Conservation (phyloP, 2,888 invertebrate species). For the Nezara viridula region DNA sequence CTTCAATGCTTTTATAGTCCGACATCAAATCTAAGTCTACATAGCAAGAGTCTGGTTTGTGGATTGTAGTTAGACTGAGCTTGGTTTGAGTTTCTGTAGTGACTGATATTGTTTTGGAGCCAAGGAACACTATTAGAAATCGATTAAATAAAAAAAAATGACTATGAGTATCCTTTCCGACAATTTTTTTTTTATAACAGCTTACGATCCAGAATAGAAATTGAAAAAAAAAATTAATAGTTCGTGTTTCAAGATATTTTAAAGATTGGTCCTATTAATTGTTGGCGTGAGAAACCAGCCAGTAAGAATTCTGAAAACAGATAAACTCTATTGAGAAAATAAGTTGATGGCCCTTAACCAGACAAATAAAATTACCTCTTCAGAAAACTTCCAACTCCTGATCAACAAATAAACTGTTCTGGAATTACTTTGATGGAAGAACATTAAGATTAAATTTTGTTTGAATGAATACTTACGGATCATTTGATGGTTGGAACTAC, state of each 20-base stretch:
- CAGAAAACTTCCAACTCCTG: background rate
- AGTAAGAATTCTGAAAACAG: background rate
- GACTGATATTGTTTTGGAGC: background rate
- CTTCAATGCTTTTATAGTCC: conserved; percentile 57
- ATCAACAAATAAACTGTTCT: background rate
- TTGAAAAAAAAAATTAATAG: too few relatives aligned
- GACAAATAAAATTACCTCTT: background rate
- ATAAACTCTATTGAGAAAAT: background rate
- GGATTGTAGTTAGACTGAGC: conserved; percentile 3
- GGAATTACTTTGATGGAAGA: background rate
- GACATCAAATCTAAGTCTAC: conserved; percentile 41
- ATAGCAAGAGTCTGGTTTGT: background rate
- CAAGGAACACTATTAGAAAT: background rate
- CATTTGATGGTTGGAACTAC: background rate
- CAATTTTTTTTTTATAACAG: too few relatives aligned
- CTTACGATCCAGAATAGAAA: too few relatives aligned
- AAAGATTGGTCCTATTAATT: background rate
- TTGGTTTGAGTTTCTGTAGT: conserved; percentile 15
- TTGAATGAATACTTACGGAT: background rate
- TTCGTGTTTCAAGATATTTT: background rate
- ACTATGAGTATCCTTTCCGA: background rate
- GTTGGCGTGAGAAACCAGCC: background rate
- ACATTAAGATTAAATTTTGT: background rate
- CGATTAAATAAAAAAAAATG: background rate
- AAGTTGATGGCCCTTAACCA: background rate